Evolutionary conservation across 2,888 invertebrate species (phyloP).

Genomic region (Pyrochroa serraticornis): DNA sequence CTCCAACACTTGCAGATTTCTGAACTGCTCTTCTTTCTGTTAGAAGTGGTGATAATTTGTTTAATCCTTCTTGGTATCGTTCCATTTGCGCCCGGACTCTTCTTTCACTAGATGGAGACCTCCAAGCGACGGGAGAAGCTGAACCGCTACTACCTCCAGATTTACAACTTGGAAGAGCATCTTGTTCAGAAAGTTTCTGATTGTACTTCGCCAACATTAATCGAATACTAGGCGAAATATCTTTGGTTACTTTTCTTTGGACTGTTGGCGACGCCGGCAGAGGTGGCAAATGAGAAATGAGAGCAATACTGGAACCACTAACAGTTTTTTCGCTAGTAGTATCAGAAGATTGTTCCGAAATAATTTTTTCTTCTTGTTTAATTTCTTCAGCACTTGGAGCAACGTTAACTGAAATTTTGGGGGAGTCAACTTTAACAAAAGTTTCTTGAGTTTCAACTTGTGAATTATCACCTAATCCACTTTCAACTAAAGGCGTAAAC

Average conservation of each 20-base stretch:
- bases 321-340: constrained; percentile 9
- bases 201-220: constrained; percentile 75
- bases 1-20: constrained; percentile 68
- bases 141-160: constrained; percentile 65
- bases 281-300: constrained; percentile 58
- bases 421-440: constrained; percentile 1
- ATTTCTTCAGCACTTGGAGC: not conserved
- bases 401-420: not conserved
- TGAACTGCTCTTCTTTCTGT: constrained; percentile 64
- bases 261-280: constrained; percentile 65
- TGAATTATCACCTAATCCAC: constrained; percentile 29
- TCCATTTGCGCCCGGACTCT: constrained; percentile 62
- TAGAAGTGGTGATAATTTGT: constrained; percentile 50
- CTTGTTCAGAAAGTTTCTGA: constrained; percentile 67
- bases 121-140: constrained; percentile 69
- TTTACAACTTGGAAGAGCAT: constrained; percentile 50
- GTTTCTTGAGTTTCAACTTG: constrained; percentile 37
- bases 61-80: constrained; percentile 58
- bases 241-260: constrained; percentile 65
- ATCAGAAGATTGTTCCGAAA: not conserved
- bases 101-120: constrained; percentile 67
- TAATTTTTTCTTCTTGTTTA: constrained; percentile 5
- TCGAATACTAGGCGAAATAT: constrained; percentile 72
- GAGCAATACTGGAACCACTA: not conserved
- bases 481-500: constrained; percentile 66